These are phyloP conservation scores for Plagiodera versicolora DNA, from an alignment of 2,888 invertebrate species.

Conservation along the genomic window DNA sequence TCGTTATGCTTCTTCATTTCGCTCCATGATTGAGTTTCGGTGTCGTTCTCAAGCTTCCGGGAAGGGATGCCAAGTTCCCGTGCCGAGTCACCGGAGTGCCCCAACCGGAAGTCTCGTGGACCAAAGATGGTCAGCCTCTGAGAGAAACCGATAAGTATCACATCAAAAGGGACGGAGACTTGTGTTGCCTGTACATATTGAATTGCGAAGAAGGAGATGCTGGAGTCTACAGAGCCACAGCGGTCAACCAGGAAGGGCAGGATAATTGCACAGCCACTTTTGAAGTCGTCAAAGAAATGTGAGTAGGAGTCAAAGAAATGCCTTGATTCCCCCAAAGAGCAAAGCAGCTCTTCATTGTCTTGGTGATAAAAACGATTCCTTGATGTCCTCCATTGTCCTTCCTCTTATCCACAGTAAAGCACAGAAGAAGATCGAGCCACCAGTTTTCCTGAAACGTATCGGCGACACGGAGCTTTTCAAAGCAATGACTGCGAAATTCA, in stretches of 20 bases:
- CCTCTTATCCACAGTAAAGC: conserved; percentile 61
- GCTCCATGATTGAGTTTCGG: too few species aligned
- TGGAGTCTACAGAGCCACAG: conserved; percentile 76
- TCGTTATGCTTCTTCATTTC: too few species aligned
- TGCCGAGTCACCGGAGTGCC: conserved; percentile 82
- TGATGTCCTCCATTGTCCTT: background rate
- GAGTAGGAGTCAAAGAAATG: too few species aligned
- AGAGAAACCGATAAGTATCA: conserved; percentile 71
- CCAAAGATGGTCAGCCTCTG: conserved; percentile 77
- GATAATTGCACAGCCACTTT: conserved; percentile 74
- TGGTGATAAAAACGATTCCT: background rate
- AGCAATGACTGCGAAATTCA: conserved; percentile 89
- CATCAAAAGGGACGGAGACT: conserved; percentile 77
- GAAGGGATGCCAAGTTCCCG: conserved; percentile 79
- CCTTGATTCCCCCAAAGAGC: too few species aligned
- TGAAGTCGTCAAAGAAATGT: conserved; percentile 83
- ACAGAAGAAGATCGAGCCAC: conserved; percentile 77
- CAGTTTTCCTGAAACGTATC: conserved; percentile 85
- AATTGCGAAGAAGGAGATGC: conserved; percentile 69
- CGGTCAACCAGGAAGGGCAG: conserved; percentile 78
- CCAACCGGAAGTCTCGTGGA: conserved; percentile 84
- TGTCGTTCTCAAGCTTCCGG: conserved; percentile 61
- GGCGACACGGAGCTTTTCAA: conserved; percentile 85
- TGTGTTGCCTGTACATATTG: conserved; percentile 73
- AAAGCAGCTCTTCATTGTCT: too few species aligned